phyloP scores from a whole-genome alignment of 2,888 invertebrate genomes.

The Aphodius sticticus region DNA sequence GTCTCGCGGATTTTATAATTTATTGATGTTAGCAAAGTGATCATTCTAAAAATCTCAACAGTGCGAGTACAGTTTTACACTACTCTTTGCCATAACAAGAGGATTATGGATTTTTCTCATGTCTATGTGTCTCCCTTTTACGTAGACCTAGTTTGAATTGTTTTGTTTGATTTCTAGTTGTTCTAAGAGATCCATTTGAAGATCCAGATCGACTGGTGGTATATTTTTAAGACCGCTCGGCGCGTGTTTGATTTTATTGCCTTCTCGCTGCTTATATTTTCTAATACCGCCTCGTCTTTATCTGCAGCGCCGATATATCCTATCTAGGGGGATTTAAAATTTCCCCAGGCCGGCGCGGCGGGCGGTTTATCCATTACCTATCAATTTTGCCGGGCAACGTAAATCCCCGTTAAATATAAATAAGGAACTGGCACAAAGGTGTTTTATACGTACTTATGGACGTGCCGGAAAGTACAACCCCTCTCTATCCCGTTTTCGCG shows the following conservation, averaged over 20 bases:
- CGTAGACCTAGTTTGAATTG: too few relatives aligned
- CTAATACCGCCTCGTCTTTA: slow-evolving; percentile 16
- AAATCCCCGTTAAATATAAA: slow-evolving; percentile 21
- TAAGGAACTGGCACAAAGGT: slow-evolving; percentile 17
- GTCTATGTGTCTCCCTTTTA: too few relatives aligned
- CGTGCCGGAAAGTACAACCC: neutral
- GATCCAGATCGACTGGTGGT: neutral
- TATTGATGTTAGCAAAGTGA: slow-evolving; percentile 7
- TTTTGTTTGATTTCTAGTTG: too few relatives aligned
- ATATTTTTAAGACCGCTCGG: neutral
- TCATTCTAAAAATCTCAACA: slow-evolving; percentile 11
- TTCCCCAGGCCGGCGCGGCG: neutral
- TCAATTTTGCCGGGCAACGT: slow-evolving; percentile 16
- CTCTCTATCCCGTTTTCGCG: neutral
- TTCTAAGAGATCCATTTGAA: neutral
- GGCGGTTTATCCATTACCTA: slow-evolving; percentile 18
- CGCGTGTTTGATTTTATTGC: slow-evolving; percentile 6
- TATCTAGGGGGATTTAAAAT: neutral
- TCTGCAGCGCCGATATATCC: slow-evolving; percentile 9
- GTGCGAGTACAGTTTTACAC: neutral
- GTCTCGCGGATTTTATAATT: slow-evolving; percentile 31
- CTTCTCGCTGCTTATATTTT: slow-evolving; percentile 13
- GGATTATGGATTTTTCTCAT: too few relatives aligned
- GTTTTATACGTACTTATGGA: slow-evolving; percentile 16
- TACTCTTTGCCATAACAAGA: too few relatives aligned